Evolutionary conservation across 2,888 invertebrate genomes (phyloP), one percentile per base, ranked within the genome.

Genomic region (Caenorhabditis zanzibari): DNA sequence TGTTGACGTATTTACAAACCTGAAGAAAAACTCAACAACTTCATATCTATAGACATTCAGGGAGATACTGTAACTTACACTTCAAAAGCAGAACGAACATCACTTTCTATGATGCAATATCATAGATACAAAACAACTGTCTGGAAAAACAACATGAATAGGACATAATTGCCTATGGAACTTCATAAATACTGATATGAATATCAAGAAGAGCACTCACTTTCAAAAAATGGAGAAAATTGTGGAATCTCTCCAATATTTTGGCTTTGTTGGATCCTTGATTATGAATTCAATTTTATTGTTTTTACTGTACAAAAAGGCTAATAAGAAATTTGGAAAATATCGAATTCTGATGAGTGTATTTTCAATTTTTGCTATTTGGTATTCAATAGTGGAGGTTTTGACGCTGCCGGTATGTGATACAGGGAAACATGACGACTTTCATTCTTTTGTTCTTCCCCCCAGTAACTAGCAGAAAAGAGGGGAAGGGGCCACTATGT

Each of bases 281-380:
- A 9, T 73, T 19, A 19, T 68, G 19, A 80, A 80, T 32, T 24
- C 44, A 4, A 1, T 80, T n/a, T 41, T 80, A 0, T 28, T 80
- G 6, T 52, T 56, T 24, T 14, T 80, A 1, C 35, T 73, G n/a
- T 73, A 24, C 24, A 35, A 35, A 1, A 49, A 19, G 41, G 73
- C 66, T 9, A 16, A 49, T 28, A 49, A 32, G 0, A 52, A 58
- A n/a, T 80, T 80, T 49, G 80, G 80, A 7, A 16, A 61, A 22
- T 80, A 73, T 26, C 56, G 58, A 5, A 80, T 73, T 19, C 44
- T 80, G 9, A 73, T 80, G 80, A 54, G 73, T 12, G 24, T 26
- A 0, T 80, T 73, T 14, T 73, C 64, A 0, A 1, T 58, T 0
- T 80, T 59, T 61, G 73, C 72, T 1, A 58, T 80, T 41, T 28